Base-by-base conservation (phyloP, 2,113 vertebrate genomes). In the Xyliphius kryptos region DNA sequence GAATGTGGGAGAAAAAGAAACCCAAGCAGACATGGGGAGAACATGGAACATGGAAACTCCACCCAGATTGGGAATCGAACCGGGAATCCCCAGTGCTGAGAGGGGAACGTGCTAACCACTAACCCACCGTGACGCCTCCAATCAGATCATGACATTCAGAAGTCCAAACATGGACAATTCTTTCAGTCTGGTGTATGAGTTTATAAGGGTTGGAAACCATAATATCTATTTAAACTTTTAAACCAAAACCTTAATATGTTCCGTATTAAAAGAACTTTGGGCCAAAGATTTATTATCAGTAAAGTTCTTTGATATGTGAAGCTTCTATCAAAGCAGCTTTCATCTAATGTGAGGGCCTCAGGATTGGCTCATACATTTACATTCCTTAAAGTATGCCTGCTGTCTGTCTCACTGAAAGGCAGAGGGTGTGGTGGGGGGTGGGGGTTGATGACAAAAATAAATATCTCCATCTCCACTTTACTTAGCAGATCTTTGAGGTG, bases 311-410 rank as follows among this genome's bases (percentile, higher is more conserved):
- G 1, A 16, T 2, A 14, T 20, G 15, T 52, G 47, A 7, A 17
- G 54, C 4, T 8, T 26, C 21, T 20, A 52, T 43, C 15, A 51
- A 58, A 58, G 55, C 36, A 58, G 37, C 9, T 66, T 58, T 66
- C 19, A 66, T 50, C 46, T 50, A 15, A 17, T 56, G 44, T 51
- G 50, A 49, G 26, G 32, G 26, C 19, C 36, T 17, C 11, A 43
- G 15, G 26, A 51, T 21, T 51, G n/a, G 32, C 37, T 52, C 16
- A 15, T 19, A 66, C 8, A 32, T 58, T 15, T 66, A 43, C 12
- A 8, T 21, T 22, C n/a, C 15, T n/a, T 17, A 9, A 26, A 63
- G 22, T 11, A 16, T 43, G 17, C 9, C 12, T 5, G 21, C 15
- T 26, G 49, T 12, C 36, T 56, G 10, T 26, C 16, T 58, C 32